Base-by-base conservation (phyloP, 1,140 invertebrate species). In the Polypedilum vanderplanki region DNA sequence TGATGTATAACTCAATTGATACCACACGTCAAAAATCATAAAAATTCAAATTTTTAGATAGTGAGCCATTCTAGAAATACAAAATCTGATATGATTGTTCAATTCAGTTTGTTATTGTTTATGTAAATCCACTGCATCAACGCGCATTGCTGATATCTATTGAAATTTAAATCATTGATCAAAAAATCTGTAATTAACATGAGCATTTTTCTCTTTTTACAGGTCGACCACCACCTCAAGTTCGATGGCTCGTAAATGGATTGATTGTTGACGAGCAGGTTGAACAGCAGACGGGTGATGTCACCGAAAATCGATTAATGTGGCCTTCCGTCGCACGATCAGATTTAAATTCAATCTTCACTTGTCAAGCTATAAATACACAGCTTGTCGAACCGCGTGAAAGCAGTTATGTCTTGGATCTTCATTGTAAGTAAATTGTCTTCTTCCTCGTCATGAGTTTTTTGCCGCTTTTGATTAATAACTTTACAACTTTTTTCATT, bases 341-440 rank as follows among this genome's bases (percentile, higher is more conserved):
- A 3, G 89, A 93, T 81, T 86, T 93, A 67, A 88, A 90, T 22
- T 87, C 89, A 0, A 88, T 90, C 75, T 91, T 92, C 79, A 91
- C 90, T 3, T 94, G 92, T 79, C 88, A 90, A 79, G 90, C 91
- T 1, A 85, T 87, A 75, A 94, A 94, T 79, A 93, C 91, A 0
- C 85, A 87, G 74, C 86, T 93, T 2, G 88, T 89, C 1, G 87
- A 88, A 76, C 87, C 91, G 1, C 88, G 87, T 77, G 88, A 89
- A 78, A 85, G 88, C 0, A 87, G 87, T 1, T 85, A 93, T 40
- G 84, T 87, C 5, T 81, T 94, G 24, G 90, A 93, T 78, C 87
- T 94, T 79, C 88, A 89, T 79, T 81, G 92, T 94, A 83, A 93
- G 91, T 90, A 79, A 57, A n/a, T 57, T 57, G 12, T 57, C n/a